Evolutionary conservation across 2,888 invertebrate genomes (phyloP).

Genomic region (Dysmachus trigonus): DNA sequence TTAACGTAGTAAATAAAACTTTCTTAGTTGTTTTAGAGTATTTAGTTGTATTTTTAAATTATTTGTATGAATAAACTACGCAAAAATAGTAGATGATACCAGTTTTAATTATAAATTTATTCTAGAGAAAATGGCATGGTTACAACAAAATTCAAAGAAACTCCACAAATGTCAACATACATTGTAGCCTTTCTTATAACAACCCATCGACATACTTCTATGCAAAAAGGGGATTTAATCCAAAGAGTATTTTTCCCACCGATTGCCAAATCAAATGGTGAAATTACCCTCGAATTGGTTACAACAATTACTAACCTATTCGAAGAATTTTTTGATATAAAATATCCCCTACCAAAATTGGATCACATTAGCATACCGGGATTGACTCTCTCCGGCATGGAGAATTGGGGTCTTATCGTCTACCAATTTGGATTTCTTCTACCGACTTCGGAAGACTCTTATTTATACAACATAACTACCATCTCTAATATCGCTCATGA

Average conservation of each 20-base stretch:
- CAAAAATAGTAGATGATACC: too few relatives aligned
- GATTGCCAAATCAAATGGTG: background rate
- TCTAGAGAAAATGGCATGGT: constrained; percentile 41
- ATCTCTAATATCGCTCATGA: background rate
- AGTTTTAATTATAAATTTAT: background rate
- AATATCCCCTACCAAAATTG: constrained; percentile 80
- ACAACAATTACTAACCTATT: constrained; percentile 74
- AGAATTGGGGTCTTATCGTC: constrained; percentile 91
- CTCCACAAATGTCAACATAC: constrained; percentile 78
- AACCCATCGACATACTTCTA: constrained; percentile 61
- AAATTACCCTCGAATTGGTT: constrained; percentile 77
- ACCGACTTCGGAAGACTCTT: background rate
- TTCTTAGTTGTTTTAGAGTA: too few relatives aligned
- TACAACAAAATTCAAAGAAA: constrained; percentile 62
- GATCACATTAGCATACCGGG: constrained; percentile 90
- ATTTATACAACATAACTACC: background rate
- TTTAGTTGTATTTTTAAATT: too few relatives aligned
- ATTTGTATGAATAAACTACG: too few relatives aligned
- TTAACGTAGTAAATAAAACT: too few relatives aligned
- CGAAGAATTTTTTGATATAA: constrained; percentile 76
- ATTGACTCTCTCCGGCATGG: constrained; percentile 87
- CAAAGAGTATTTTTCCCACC: background rate
- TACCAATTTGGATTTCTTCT: constrained; percentile 52
- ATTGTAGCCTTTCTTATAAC: constrained; percentile 81
- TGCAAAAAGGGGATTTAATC: background rate